Percentiles rank a stretch among this genome's conserved stretches.
These are phyloP conservation scores for Helicorthomorpha holstii DNA, from an alignment of 1,140 invertebrate genomes.

Conservation along the genomic window DNA sequence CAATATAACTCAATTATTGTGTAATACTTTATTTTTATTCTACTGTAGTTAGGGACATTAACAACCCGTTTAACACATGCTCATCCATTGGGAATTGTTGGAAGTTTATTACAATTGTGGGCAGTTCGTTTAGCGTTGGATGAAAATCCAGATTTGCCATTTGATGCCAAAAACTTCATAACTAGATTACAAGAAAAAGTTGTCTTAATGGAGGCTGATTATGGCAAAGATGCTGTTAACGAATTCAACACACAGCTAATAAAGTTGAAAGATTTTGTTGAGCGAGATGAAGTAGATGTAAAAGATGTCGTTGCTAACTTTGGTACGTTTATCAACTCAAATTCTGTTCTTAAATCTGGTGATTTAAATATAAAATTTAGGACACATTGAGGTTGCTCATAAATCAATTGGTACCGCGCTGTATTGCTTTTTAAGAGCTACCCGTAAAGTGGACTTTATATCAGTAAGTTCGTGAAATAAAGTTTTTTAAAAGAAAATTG, in stretches of 20 bases:
- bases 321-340: neutral
- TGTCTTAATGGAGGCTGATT: neutral
- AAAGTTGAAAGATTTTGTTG: neutral
- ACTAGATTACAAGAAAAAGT: neutral
- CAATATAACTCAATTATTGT: slow-evolving; percentile 17
- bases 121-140: slow-evolving; percentile 51
- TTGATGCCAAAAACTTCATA: neutral
- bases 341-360: neutral
- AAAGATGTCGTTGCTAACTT: neutral
- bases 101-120: no score
- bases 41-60: slow-evolving; percentile 45
- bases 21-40: slow-evolving; percentile 39
- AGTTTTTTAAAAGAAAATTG: slow-evolving; percentile 2
- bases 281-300: neutral
- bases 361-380: slow-evolving; percentile 23
- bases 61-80: no score
- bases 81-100: no score
- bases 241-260: neutral
- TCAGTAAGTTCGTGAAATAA: neutral
- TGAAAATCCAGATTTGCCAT: slow-evolving; percentile 16
- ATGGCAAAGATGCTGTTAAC: neutral
- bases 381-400: slow-evolving; percentile 42
- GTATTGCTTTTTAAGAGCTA: slow-evolving; percentile 47
- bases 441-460: slow-evolving; percentile 35
- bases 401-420: slow-evolving; percentile 59